Percentiles rank a stretch among this genome's conserved stretches.
phyloP scores from a whole-genome alignment of 2,113 vertebrate species.

The Baryphthengus martii region DNA sequence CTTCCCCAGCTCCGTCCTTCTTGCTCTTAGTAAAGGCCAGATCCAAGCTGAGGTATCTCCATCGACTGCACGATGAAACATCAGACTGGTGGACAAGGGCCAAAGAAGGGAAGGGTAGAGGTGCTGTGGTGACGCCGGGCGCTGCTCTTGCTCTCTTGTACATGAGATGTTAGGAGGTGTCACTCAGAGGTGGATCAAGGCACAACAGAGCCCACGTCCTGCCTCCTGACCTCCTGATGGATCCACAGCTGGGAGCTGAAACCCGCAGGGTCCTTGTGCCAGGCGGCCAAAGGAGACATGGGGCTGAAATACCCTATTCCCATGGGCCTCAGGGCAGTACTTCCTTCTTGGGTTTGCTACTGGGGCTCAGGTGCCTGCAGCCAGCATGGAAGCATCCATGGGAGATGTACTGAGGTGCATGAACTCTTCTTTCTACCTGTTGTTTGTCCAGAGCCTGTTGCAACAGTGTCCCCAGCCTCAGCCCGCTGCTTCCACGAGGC shows the following conservation, averaged over 20 bases:
- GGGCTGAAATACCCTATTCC: neutral
- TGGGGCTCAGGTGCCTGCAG: neutral
- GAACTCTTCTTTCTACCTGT: no score
- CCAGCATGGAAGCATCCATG: rapidly evolving
- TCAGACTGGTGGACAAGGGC: rapidly evolving
- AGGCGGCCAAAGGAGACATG: rapidly evolving
- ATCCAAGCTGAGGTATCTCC: neutral
- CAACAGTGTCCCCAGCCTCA: neutral
- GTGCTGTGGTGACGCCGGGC: neutral
- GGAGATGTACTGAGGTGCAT: neutral
- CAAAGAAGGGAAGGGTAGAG: neutral
- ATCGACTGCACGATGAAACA: rapidly evolving
- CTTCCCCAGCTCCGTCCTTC: neutral
- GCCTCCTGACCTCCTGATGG: neutral
- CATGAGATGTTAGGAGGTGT: neutral
- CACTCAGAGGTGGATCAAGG: rapidly evolving
- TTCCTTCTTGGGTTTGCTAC: neutral
- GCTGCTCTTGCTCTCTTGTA: neutral
- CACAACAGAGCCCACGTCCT: neutral
- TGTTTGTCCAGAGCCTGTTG: neutral
- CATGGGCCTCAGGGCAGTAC: rapidly evolving
- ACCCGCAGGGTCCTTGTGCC: neutral
- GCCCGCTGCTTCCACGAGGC: rapidly evolving
- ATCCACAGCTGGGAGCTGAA: rapidly evolving
- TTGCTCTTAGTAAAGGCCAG: neutral